Evolutionary conservation across 2,888 invertebrate genomes (phyloP).

Genomic region (Beris chalybata): DNA sequence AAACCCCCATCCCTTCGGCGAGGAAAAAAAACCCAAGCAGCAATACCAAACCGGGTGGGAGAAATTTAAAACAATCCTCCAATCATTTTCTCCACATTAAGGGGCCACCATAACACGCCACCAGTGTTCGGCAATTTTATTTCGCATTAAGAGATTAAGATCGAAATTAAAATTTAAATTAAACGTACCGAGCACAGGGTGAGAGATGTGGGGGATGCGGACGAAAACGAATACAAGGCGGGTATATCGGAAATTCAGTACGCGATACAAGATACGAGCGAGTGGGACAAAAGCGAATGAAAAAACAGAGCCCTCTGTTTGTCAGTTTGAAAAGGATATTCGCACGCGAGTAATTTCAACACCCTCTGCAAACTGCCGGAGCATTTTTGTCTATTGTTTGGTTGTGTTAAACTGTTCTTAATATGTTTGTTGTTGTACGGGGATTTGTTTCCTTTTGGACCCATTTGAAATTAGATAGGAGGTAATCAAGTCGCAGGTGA

Average conservation of each 20-base stretch:
- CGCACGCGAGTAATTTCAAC: conserved; percentile 20
- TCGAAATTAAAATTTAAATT: conserved; percentile 57
- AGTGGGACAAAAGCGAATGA: neutral
- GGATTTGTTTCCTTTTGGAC: neutral
- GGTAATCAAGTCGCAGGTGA: conserved; percentile 11
- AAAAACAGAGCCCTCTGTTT: conserved; percentile 1
- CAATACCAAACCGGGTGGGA: conserved; percentile 27
- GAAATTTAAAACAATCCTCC: conserved; percentile 40
- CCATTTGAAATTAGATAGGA: conserved; percentile 4
- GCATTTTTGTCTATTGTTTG: conserved; percentile 28
- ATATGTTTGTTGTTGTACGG: conserved; percentile 40
- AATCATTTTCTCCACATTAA: conserved; percentile 41
- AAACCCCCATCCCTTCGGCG: too few species aligned
- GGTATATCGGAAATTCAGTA: conserved; percentile 8
- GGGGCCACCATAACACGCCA: conserved; percentile 45
- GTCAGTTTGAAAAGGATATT: neutral
- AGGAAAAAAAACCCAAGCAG: conserved; percentile 13
- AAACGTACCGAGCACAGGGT: conserved; percentile 43
- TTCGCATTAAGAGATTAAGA: conserved; percentile 57
- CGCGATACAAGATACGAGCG: neutral
- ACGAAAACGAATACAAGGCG: conserved; percentile 13
- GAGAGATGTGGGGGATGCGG: neutral
- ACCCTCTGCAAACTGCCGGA: conserved; percentile 12
- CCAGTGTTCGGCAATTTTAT: conserved; percentile 55
- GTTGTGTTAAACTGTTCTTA: conserved; percentile 42